phyloP scores from a whole-genome alignment of 92 coral and sea anemone species.

The Phenganax stokvisi region DNA sequence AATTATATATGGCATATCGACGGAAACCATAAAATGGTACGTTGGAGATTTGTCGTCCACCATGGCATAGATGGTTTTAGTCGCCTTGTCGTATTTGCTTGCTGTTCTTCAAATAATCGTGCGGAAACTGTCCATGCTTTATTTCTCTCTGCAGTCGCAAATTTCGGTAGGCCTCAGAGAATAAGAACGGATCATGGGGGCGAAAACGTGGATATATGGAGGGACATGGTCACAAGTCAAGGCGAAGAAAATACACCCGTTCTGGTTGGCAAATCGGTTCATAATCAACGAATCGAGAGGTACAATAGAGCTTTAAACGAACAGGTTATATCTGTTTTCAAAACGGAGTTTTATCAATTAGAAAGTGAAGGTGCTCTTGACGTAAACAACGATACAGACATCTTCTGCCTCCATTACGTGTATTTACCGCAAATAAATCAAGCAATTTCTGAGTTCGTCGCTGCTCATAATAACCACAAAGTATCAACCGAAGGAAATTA shows the following conservation, averaged over 20 bases:
- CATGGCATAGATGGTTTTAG: slow-evolving; percentile 56
- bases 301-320: slow-evolving; percentile 51
- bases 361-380: slow-evolving; percentile 33
- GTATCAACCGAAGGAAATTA: slow-evolving; percentile 44
- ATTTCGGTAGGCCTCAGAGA: slow-evolving; percentile 44
- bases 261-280: slow-evolving; percentile 48
- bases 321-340: slow-evolving; percentile 33
- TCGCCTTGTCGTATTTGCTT: slow-evolving; percentile 17
- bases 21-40: slow-evolving; percentile 45
- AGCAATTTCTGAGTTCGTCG: slow-evolving; percentile 24
- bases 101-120: slow-evolving; percentile 7
- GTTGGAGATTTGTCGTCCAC: slow-evolving; percentile 49
- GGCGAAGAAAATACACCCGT: slow-evolving; percentile 50
- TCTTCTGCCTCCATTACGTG: slow-evolving; percentile 50
- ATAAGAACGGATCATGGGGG: slow-evolving; percentile 49
- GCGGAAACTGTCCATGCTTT: slow-evolving; percentile 6
- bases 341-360: slow-evolving; percentile 41
- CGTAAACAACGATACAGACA: slow-evolving; percentile 44
- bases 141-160: neutral
- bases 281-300: slow-evolving; percentile 46
- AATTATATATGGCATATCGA: slow-evolving; percentile 54
- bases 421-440: slow-evolving; percentile 44
- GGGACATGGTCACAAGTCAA: slow-evolving; percentile 43
- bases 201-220: slow-evolving; percentile 47
- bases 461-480: slow-evolving; percentile 51